A percentile compares a stretch with the other conserved stretches of the same genome.
These are phyloP conservation scores for Tetanocera ferruginea DNA, from an alignment of 2,888 invertebrate species.

Conservation along the genomic window DNA sequence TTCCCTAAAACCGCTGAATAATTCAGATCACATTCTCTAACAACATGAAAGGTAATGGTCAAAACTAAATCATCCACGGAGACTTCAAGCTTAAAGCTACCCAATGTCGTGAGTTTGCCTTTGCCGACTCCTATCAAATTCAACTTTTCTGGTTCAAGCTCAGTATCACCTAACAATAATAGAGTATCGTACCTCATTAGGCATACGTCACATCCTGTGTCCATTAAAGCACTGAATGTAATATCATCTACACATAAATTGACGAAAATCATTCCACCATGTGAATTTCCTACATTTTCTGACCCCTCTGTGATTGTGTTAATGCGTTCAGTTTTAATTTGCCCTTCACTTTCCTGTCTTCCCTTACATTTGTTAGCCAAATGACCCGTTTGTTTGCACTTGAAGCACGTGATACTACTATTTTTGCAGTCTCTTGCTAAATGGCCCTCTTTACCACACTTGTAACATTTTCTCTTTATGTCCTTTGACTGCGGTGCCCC, in stretches of 20 bases:
- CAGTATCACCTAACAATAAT: slow-evolving; percentile 28
- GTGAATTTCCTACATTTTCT: not conserved
- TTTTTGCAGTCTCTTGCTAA: not conserved
- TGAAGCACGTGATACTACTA: not conserved
- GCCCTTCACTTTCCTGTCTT: not conserved
- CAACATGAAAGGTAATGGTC: slow-evolving; percentile 20
- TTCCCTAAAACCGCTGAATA: too few species aligned
- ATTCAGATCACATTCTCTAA: not conserved
- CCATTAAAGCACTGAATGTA: slow-evolving; percentile 27
- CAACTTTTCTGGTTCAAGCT: not conserved
- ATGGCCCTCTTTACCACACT: not conserved
- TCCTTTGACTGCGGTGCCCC: not conserved
- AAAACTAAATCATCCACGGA: slow-evolving; percentile 12
- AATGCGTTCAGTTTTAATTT: not conserved
- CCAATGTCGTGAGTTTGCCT: slow-evolving; percentile 35
- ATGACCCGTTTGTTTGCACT: not conserved
- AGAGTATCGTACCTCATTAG: slow-evolving; percentile 28
- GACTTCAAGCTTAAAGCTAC: slow-evolving; percentile 8
- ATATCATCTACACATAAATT: not conserved
- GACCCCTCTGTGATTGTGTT: not conserved
- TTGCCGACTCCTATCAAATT: slow-evolving; percentile 35
- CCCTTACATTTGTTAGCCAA: not conserved
- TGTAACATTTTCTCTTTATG: not conserved
- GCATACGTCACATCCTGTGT: slow-evolving; percentile 37
- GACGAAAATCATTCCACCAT: not conserved